Conservation (phyloP, 2,888 invertebrate genomes). For the Rhagonycha lutea region DNA sequence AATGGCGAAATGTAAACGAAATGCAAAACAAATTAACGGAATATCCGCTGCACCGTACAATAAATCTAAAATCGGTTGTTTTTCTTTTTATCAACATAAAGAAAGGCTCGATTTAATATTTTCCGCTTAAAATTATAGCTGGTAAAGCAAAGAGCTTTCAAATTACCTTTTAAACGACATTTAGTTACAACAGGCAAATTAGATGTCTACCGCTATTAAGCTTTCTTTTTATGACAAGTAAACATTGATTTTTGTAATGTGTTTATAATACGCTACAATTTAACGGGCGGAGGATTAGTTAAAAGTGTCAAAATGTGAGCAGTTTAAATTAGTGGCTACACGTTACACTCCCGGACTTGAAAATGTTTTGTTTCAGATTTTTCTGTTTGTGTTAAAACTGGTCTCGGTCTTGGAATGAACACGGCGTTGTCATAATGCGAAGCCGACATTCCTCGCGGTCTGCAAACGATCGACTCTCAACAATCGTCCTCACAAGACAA, state of each 20-base stretch:
- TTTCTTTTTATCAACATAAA: background rate
- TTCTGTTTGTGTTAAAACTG: constrained; percentile 36
- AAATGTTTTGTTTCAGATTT: constrained; percentile 23
- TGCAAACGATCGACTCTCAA: constrained; percentile 24
- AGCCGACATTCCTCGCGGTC: constrained; percentile 35
- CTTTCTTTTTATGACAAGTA: constrained; percentile 23
- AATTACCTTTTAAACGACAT: constrained; percentile 28
- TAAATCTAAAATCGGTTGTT: background rate
- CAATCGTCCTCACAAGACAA: constrained; percentile 9
- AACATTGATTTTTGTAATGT: constrained; percentile 27
- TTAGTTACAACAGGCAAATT: constrained; percentile 30
- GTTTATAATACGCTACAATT: constrained; percentile 27
- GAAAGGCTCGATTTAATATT: background rate
- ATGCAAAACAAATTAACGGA: constrained; percentile 39
- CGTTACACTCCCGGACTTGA: constrained; percentile 21
- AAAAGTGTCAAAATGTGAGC: constrained; percentile 24
- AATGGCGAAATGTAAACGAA: constrained; percentile 36
- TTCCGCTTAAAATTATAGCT: constrained; percentile 9
- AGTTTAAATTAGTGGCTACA: constrained; percentile 19
- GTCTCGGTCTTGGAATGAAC: constrained; percentile 30
- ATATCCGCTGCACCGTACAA: background rate
- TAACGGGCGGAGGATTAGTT: constrained; percentile 22
- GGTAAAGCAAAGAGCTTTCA: constrained; percentile 17
- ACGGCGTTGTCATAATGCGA: constrained; percentile 30
- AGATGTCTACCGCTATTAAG: constrained; percentile 26